A percentile compares a stretch with the other conserved stretches of the same genome.
Conservation (phyloP, 2,797 vertebrate species). For the Micropoecilia bifurca region DNA sequence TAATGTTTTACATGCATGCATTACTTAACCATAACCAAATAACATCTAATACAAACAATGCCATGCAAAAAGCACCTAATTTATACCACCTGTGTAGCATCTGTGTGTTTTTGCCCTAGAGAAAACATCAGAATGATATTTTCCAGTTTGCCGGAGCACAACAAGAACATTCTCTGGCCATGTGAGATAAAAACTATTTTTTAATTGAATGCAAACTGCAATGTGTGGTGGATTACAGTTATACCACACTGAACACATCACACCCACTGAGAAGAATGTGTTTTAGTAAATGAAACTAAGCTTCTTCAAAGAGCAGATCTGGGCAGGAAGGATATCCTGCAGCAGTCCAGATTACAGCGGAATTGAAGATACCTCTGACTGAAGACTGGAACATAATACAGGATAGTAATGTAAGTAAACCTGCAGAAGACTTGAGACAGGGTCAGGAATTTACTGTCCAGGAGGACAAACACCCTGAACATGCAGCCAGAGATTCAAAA, state of each 20-base stretch:
- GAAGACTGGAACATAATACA: background rate
- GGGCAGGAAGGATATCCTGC: background rate
- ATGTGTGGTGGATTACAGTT: background rate
- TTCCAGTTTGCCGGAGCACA: background rate
- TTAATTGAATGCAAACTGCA: background rate
- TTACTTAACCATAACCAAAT: background rate
- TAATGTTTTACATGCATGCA: background rate
- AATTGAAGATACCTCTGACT: background rate
- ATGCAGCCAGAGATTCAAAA: background rate
- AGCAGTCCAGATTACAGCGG: background rate
- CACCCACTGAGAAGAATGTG: background rate
- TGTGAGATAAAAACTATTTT: background rate
- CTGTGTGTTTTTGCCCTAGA: background rate
- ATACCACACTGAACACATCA: background rate
- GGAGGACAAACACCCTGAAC: background rate
- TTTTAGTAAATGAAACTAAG: background rate
- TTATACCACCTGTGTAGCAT: background rate
- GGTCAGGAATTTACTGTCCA: background rate
- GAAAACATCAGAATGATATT: background rate
- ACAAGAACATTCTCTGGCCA: background rate
- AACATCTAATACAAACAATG: background rate
- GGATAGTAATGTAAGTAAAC: no score
- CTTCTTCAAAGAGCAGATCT: background rate
- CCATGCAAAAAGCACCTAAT: background rate
- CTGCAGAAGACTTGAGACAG: no score